Base-by-base conservation (phyloP, 1,140 invertebrate species). In the Heliconius eleuchia region DNA sequence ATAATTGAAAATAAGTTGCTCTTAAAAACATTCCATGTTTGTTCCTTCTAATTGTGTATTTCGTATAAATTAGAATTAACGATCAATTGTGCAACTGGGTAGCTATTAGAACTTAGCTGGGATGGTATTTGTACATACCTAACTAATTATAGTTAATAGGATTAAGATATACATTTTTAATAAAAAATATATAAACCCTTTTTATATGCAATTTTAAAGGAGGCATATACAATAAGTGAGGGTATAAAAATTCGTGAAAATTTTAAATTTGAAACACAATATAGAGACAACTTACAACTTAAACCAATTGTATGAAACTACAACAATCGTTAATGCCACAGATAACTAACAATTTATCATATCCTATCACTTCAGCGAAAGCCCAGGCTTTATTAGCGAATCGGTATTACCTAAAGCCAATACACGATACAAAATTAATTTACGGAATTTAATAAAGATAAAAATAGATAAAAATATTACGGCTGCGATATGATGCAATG, bases 401-500 rank as follows among this genome's bases (percentile, higher is more conserved):
- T 4, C 23, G 9, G 27, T 66, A 66, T 66, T 60, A 60, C n/a
- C 60, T 23, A 66, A 27, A 66, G 60, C 55, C n/a, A n/a, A 23
- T 23, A 57, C 55, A 57, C 55, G 55, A 66, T 66, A 66, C 60
- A 27, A 27, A 66, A 66, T 66, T 66, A 27, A 13, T 66, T 66
- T 30, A 30, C 60, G 23, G 60, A 30, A 66, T 66, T 66, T 66
- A 66, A 27, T 66, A 27, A 66, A 66, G 60, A 66, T 66, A 66
- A 66, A 30, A 66, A 66, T 66, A 66, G 60, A 66, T 66, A 57
- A 57, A 57, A 57, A 9, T 57, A 66, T 23, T 60, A 4, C 23
- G 19, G 27, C 8, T 66, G 27, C 27, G 27, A 66, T 57, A 57
- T 66, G 9, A 66, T 42, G 75, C 8, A 71, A 71, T 75, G 46